Base-by-base conservation (phyloP, 1,140 invertebrate species). In the Drosophila prosaltans region DNA sequence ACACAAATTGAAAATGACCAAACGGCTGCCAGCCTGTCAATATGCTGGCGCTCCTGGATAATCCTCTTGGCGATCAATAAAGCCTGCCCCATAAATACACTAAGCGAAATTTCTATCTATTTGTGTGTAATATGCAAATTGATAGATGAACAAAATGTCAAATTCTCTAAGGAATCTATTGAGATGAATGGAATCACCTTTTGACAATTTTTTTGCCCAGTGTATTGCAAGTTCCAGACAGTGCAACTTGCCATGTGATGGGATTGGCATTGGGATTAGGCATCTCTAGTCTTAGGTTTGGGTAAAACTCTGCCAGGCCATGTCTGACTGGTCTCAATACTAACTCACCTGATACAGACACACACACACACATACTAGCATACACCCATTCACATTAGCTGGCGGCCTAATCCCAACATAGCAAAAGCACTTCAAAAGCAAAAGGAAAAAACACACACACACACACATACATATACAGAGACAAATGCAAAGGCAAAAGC, bases 31-130 rank as follows among this genome's bases (percentile, higher is more conserved):
- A 48, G 62, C 43, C 78, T 85, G 79, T 76, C 80, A 89, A 88
- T 89, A 83, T 83, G 85, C 80, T 75, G 68, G 64, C 75, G 73
- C 80, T 36, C 65, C 67, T 69, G 85, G 84, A 89, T 89, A 89
- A 89, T 89, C 84, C 84, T 78, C 74, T 67, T 73, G 80, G 74
- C 84, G 84, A 89, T 89, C 84, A 90, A 89, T 89, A 89, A 89
- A 79, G 74, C 71, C 80, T 66, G 65, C 51, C 69, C 65, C 65
- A 62, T 9, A 57, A 57, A 48, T 4, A 55, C 74, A 78, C 67
- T 40, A 48, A 41, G 57, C 60, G 40, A 77, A 77, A 74, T 28
- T 7, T 10, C 21, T 7, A 4, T 11, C 7, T 32, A 54, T 30
- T 30, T 30, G 28, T 30, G 28, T 30, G 1, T 16, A 6, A n/a